A percentile compares a stretch with the other conserved stretches of the same genome.
Evolutionary conservation across 2,797 vertebrate species (phyloP).

Genomic region (Ctenopoma kingsleyae): DNA sequence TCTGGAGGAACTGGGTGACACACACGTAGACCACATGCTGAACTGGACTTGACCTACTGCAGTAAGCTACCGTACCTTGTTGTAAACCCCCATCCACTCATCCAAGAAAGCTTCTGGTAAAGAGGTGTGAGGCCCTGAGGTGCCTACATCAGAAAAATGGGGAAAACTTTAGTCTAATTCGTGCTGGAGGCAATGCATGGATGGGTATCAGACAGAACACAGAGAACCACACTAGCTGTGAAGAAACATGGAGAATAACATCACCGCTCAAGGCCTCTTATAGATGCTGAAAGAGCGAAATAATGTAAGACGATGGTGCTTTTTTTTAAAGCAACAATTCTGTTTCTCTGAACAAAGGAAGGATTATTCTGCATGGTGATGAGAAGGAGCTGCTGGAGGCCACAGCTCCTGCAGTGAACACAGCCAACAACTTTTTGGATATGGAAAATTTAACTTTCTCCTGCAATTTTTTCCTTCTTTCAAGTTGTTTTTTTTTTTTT

Average conservation of each 20-base stretch:
- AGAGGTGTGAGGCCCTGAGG: constrained; percentile 3
- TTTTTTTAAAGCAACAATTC: constrained; percentile 54
- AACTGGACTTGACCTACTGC: constrained; percentile 41
- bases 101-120: not conserved
- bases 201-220: constrained; percentile 39
- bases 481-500: constrained; percentile 27
- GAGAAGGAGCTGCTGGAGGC: constrained; percentile 64
- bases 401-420: constrained; percentile 53
- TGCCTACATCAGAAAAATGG: not conserved
- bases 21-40: not conserved
- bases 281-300: constrained; percentile 46
- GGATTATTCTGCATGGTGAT: constrained; percentile 58
- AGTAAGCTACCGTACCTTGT: constrained; percentile 39
- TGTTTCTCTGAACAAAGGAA: constrained; percentile 58
- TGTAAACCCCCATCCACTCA: not conserved
- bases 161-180: not conserved
- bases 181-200: constrained; percentile 24
- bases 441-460: constrained; percentile 65
- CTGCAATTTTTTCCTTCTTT: constrained; percentile 46
- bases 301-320: constrained; percentile 21
- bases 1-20: constrained; percentile 35
- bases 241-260: constrained; percentile 23
- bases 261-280: constrained; percentile 33
- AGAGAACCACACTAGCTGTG: constrained; percentile 9
- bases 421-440: constrained; percentile 55